Evolutionary conservation across 2,888 invertebrate species (phyloP), one percentile per base, ranked within the genome.

Genomic region (Drosophila fungiperda): DNA sequence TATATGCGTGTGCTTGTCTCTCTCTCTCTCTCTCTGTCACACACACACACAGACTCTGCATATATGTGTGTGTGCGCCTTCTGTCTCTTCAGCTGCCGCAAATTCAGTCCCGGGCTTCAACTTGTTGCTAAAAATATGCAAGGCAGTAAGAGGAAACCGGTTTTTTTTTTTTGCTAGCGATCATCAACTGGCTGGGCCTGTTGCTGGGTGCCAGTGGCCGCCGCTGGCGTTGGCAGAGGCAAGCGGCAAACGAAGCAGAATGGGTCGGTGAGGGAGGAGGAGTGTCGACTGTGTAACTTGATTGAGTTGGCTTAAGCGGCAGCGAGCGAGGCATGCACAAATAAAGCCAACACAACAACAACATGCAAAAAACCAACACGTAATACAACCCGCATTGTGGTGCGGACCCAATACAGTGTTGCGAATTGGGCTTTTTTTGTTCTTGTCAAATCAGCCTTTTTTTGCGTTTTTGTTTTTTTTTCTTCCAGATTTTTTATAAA

Each of bases 61-160:
- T 26, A n/a, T 49, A 15, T 52, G 38, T 36, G 40, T 74, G 15
- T 54, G 58, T 54, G 60, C 61, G 45, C 69, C 54, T 55, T 68
- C 45, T 59, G 50, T 55, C 57, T 60, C 73, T 58, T 62, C 69
- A 49, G 38, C 35, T 68, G 38, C 20, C 73, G 50, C 61, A 52
- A 61, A 62, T 72, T 55, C 38, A 55, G 62, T 57, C 52, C 68
- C 62, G 45, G 35, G 59, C 73, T 86, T 88, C 84, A 86, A 88
- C 84, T 86, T 85, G 84, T 85, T 85, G 88, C 84, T 85, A 88
- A 86, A 85, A 88, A 88, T 85, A 85, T 88, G 86, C 86, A 88
- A 85, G 84, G 62, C 86, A 86, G 88, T 85, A 83, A 86, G 68
- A 67, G 85, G 78, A 87, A 88, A 88, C 84, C 84, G 88, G 84